phyloP scores from a whole-genome alignment of 2,797 vertebrate genomes.

The Orientallactaga sibirica region DNA sequence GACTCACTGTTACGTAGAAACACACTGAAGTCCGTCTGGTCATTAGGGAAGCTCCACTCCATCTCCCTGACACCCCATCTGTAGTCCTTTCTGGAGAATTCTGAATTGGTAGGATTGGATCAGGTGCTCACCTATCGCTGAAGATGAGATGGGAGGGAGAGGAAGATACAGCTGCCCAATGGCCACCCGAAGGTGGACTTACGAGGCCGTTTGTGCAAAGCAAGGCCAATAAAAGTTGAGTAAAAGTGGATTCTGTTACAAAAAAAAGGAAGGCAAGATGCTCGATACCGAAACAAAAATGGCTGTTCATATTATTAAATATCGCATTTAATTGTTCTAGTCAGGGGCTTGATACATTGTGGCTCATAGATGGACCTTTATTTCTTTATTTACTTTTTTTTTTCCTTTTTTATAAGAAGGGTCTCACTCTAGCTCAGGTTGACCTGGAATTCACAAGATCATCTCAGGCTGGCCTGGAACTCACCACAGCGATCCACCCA shows the following conservation, averaged over 20 bases:
- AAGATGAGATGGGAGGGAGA: not conserved
- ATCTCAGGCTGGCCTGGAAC: too few species aligned
- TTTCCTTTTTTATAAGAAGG: too few species aligned
- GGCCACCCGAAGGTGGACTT: not conserved
- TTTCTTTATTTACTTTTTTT: too few species aligned
- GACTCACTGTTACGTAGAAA: not conserved
- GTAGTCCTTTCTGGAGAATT: not conserved
- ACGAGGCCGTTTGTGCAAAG: not conserved
- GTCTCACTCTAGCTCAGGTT: too few species aligned
- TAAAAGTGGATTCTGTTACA: not conserved
- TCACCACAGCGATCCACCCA: too few species aligned
- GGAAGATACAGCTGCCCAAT: not conserved
- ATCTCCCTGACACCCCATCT: not conserved
- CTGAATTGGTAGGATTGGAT: not conserved
- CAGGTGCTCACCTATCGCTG: not conserved
- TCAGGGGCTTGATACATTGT: not conserved
- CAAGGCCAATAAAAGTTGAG: not conserved
- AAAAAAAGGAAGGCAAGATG: not conserved
- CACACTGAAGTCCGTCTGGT: not conserved
- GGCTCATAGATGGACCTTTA: not conserved
- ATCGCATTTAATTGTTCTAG: not conserved
- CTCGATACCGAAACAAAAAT: not conserved
- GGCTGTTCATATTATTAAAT: not conserved
- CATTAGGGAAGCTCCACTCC: not conserved
- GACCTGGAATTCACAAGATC: too few species aligned